Evolutionary conservation across 2,113 vertebrate genomes (phyloP).

Genomic region (Colaptes auratus): DNA sequence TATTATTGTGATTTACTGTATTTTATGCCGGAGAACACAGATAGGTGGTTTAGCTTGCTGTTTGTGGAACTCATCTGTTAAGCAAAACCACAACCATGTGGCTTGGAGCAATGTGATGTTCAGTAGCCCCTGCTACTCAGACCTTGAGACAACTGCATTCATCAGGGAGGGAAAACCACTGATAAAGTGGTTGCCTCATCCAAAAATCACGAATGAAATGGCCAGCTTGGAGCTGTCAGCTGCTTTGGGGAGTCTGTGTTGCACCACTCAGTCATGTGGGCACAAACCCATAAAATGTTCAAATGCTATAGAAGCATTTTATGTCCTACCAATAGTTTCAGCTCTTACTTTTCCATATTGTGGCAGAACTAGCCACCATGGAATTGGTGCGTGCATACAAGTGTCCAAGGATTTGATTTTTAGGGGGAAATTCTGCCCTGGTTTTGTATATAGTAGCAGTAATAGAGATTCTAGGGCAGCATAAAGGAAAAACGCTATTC

Average conservation of each 20-base stretch:
- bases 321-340: not conserved
- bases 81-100: not conserved
- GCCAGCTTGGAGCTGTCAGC: not conserved
- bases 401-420: not conserved
- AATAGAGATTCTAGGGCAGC: not conserved
- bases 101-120: not conserved
- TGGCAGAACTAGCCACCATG: not conserved
- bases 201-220: not conserved
- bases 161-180: not conserved
- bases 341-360: not conserved
- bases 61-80: not conserved
- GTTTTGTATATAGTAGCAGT: not conserved
- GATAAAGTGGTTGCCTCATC: not conserved
- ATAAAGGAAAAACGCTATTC: not conserved
- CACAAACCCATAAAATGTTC: not conserved
- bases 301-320: not conserved
- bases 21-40: not conserved
- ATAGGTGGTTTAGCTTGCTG: constrained; percentile 5
- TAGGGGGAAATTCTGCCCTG: not conserved
- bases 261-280: not conserved
- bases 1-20: not conserved
- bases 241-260: not conserved
- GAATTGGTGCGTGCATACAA: not conserved
- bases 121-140: not conserved
- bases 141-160: not conserved